Percentiles rank a stretch among this genome's conserved stretches.
Conservation (phyloP, 1,140 invertebrate species). For the Monomorium pharaonis region DNA sequence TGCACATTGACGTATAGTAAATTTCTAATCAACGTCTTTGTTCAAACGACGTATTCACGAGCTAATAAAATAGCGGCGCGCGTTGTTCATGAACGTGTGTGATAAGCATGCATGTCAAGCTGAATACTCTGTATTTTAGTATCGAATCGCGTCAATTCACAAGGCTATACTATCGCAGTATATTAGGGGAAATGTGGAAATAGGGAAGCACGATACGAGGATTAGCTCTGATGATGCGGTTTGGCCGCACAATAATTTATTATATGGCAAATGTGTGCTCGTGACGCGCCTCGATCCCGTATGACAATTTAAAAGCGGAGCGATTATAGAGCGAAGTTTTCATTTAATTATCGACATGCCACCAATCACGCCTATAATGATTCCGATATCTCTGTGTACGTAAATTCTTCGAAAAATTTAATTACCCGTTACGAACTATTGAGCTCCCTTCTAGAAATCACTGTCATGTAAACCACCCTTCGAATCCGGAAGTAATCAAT, state of each 20-base stretch:
- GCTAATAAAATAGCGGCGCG: not conserved
- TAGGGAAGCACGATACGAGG: not conserved
- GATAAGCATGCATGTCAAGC: conserved; percentile 1
- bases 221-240: conserved; percentile 18
- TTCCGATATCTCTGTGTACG: not conserved
- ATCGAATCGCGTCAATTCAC: conserved; percentile 28
- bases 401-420: not conserved
- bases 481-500: not conserved
- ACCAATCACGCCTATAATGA: not conserved
- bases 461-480: not conserved
- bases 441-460: not conserved
- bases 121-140: conserved; percentile 12
- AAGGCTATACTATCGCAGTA: not conserved
- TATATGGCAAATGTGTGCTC: not conserved
- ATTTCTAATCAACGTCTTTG: conserved; percentile 41
- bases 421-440: not conserved
- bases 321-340: not conserved
- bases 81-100: not conserved
- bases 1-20: not conserved
- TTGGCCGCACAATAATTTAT: conserved; percentile 29
- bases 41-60: conserved; percentile 7
- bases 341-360: conserved; percentile 12
- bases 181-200: conserved; percentile 17
- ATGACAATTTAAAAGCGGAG: not conserved
- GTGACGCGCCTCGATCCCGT: not conserved